phyloP scores from a whole-genome alignment of 92 coral and sea anemone species.

The Epizoanthus stellaris region DNA sequence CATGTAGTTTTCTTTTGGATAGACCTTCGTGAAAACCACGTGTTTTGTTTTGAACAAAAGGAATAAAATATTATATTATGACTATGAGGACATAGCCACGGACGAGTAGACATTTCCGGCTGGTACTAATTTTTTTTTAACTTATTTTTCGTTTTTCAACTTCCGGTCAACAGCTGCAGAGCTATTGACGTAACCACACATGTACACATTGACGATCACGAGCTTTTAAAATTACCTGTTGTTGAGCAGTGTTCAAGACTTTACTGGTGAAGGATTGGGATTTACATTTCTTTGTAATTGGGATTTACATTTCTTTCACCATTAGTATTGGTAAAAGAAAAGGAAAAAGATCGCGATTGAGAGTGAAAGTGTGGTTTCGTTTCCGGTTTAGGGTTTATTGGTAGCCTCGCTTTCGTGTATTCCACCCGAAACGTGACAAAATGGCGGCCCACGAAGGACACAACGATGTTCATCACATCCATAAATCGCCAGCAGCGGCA shows the following conservation, averaged over 20 bases:
- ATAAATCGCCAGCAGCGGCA: conserved; percentile 99
- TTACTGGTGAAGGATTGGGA: too few species aligned
- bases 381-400: conserved; percentile 17
- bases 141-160: not conserved
- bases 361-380: not conserved
- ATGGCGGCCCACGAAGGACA: conserved; percentile 98
- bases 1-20: too few species aligned
- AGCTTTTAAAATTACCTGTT: not conserved
- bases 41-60: too few species aligned
- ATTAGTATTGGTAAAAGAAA: not conserved
- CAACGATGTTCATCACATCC: conserved; percentile 71
- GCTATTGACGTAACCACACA: not conserved
- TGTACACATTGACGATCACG: not conserved
- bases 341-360: not conserved
- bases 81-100: too few species aligned
- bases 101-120: too few species aligned
- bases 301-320: too few species aligned
- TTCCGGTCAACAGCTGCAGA: conserved; percentile 6
- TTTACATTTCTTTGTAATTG: too few species aligned
- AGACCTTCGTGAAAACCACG: too few species aligned
- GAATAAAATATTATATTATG: too few species aligned
- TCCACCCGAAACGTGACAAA: conserved; percentile 61
- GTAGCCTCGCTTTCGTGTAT: conserved; percentile 60
- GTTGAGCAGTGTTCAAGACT: not conserved
- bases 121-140: too few species aligned